Percentiles rank a stretch among this genome's conserved stretches.
Conservation (phyloP, 2,797 vertebrate species). For the Eospalax fontanierii region DNA sequence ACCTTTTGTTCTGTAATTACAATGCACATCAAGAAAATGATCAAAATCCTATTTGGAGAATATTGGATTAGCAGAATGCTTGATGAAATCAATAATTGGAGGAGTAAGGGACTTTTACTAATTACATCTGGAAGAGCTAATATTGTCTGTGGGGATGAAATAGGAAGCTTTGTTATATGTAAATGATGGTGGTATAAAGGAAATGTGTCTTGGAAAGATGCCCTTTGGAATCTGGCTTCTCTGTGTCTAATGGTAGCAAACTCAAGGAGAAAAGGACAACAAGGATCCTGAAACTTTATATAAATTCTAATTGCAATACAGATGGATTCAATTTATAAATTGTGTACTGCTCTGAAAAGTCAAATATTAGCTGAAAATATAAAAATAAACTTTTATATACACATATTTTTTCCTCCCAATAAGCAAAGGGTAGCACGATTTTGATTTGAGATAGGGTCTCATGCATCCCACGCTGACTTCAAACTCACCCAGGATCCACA, state of each 20-base stretch:
- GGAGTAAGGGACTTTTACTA: conserved; percentile 60
- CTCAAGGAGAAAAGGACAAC: conserved; percentile 37
- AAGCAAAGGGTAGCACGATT: conserved; percentile 72
- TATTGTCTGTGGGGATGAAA: conserved; percentile 48
- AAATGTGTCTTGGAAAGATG: conserved; percentile 53
- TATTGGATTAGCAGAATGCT: conserved; percentile 59
- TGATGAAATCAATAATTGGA: conserved; percentile 77
- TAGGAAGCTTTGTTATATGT: conserved; percentile 1
- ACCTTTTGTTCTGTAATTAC: conserved; percentile 3
- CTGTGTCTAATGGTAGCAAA: background rate
- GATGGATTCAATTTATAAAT: conserved; percentile 76
- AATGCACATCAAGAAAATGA: background rate
- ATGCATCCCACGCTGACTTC: background rate
- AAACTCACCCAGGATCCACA: background rate
- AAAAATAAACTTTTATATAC: conserved; percentile 77
- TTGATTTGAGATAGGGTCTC: background rate
- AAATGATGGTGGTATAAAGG: conserved; percentile 71
- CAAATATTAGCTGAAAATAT: conserved; percentile 77
- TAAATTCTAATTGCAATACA: conserved; percentile 74
- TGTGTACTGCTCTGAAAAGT: conserved; percentile 66
- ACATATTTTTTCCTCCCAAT: background rate
- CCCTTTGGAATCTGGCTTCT: conserved; percentile 69
- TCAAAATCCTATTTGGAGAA: conserved; percentile 56
- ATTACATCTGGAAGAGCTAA: conserved; percentile 52
- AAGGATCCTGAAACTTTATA: background rate